Evolutionary conservation across 2,113 vertebrate species (phyloP).

Genomic region (Apodemus sylvaticus): DNA sequence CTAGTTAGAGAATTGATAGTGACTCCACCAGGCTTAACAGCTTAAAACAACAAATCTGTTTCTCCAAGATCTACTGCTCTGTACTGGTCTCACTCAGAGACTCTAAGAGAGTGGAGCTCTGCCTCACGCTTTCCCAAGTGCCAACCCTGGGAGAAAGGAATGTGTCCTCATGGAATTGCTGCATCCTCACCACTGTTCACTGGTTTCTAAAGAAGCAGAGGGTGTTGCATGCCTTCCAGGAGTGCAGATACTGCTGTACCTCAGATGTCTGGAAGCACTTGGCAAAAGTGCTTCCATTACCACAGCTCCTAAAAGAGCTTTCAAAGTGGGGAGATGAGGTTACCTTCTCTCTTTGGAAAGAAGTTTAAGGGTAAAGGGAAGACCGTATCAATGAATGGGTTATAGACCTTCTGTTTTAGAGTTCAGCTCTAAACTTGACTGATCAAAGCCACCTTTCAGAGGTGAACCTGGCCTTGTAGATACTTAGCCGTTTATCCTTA

Average conservation of each 20-base stretch:
- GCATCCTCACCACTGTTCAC: neutral
- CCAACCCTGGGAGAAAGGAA: neutral
- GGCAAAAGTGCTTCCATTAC: neutral
- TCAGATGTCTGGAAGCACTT: neutral
- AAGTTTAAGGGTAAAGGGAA: neutral
- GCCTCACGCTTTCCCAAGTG: neutral
- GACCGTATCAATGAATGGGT: neutral
- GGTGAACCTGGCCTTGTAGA: neutral
- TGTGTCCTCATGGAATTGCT: neutral
- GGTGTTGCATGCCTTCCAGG: accelerated
- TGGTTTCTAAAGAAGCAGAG: neutral
- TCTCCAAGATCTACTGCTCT: neutral
- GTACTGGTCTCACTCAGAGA: too few relatives aligned
- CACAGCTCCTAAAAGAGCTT: neutral
- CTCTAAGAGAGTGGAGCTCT: neutral
- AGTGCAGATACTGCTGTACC: neutral
- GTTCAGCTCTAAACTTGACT: neutral
- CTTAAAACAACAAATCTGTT: neutral
- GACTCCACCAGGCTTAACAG: neutral
- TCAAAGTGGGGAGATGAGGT: neutral
- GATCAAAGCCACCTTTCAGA: neutral
- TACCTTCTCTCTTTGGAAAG: neutral
- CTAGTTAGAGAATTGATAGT: neutral
- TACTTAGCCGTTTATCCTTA: neutral
- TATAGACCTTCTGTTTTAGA: neutral